phyloP scores from a whole-genome alignment of 1,140 invertebrate species.

The Pseudomyrmex concolor region DNA sequence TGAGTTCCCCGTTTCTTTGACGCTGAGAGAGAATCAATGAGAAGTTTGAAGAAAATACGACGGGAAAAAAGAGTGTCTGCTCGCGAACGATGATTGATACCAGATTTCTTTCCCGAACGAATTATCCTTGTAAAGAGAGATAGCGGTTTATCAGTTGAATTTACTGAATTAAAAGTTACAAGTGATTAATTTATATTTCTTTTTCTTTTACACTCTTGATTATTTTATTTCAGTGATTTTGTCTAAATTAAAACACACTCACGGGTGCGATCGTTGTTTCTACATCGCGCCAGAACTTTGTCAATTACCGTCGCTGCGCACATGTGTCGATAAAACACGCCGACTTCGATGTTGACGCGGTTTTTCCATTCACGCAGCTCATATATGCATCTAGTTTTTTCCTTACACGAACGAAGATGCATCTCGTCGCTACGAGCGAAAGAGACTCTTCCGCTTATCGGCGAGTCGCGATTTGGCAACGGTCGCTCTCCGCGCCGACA shows the following conservation, averaged over 20 bases:
- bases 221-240: neutral
- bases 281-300: neutral
- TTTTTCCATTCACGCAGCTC: neutral
- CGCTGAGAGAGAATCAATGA: conserved; percentile 45
- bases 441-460: conserved; percentile 35
- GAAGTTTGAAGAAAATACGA: conserved; percentile 40
- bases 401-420: too few species aligned
- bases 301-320: neutral
- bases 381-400: conserved; percentile 28
- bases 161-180: conserved; percentile 14
- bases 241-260: too few species aligned
- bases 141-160: too few species aligned
- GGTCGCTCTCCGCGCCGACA: neutral
- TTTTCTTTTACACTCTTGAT: too few species aligned
- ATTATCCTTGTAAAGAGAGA: neutral
- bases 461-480: conserved; percentile 34
- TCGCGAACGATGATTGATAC: conserved; percentile 38
- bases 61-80: conserved; percentile 13
- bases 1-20: conserved; percentile 36
- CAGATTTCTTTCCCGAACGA: conserved; percentile 1
- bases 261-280: neutral
- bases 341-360: conserved; percentile 2
- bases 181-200: too few species aligned
- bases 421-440: conserved; percentile 10
- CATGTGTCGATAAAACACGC: conserved; percentile 26